Conservation (phyloP, 2,888 invertebrate species). For the Copidosoma aretas region DNA sequence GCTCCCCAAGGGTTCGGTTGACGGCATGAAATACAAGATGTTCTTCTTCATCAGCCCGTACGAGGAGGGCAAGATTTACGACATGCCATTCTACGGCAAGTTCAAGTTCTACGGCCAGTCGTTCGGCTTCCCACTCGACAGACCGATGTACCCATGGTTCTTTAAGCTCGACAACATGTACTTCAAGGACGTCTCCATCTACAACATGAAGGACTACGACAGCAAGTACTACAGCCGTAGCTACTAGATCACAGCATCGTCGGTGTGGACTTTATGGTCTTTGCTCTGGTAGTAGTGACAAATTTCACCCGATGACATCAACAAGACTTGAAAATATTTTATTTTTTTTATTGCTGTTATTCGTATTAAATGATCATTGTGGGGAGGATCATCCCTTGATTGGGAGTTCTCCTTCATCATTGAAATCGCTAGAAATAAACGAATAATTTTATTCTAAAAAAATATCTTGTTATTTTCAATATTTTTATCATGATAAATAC, state of each 20-base stretch:
- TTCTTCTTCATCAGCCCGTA: constrained; percentile 69
- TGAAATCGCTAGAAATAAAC: constrained; percentile 25
- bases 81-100: constrained; percentile 64
- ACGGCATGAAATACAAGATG: constrained; percentile 71
- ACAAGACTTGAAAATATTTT: constrained; percentile 18
- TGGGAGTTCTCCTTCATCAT: constrained; percentile 14
- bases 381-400: constrained; percentile 1
- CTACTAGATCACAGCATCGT: no score
- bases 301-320: background rate
- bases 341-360: constrained; percentile 20
- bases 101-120: constrained; percentile 66
- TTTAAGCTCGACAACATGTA: constrained; percentile 74
- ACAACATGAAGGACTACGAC: constrained; percentile 62
- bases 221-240: constrained; percentile 4
- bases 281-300: no score
- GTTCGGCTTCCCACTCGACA: constrained; percentile 71
- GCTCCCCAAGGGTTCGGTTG: constrained; percentile 70
- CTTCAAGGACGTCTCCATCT: constrained; percentile 68
- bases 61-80: constrained; percentile 64
- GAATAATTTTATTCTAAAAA: constrained; percentile 19
- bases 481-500: background rate
- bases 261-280: no score
- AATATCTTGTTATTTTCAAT: background rate
- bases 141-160: constrained; percentile 66
- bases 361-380: constrained; percentile 5